These are phyloP conservation scores for Drosophila chauvacae DNA, from an alignment of 1,140 invertebrate species.

Conservation along the genomic window DNA sequence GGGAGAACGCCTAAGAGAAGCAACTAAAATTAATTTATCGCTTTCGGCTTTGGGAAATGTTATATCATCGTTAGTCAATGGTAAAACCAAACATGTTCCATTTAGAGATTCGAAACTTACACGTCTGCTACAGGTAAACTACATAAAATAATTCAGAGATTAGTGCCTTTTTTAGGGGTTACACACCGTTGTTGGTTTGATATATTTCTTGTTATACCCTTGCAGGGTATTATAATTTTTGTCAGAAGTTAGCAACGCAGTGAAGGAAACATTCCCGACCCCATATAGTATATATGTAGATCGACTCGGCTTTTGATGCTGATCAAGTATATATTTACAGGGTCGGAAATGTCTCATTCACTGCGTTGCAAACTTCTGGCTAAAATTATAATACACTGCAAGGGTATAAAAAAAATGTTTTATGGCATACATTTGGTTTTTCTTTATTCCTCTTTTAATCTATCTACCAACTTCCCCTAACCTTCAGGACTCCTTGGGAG, in stretches of 20 bases:
- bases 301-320: no score
- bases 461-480: background rate
- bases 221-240: no score
- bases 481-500: slow-evolving; percentile 93
- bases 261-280: no score
- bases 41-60: slow-evolving; percentile 97
- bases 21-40: slow-evolving; percentile 98
- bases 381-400: no score
- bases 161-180: background rate
- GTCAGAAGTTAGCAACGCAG: no score
- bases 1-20: slow-evolving; percentile 95
- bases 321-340: no score
- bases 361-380: no score
- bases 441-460: no score
- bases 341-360: no score
- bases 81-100: slow-evolving; percentile 95
- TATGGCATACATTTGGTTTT: background rate
- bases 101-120: slow-evolving; percentile 98
- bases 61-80: slow-evolving; percentile 95
- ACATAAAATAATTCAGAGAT: background rate
- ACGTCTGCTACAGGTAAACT: slow-evolving; percentile 89
- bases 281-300: no score
- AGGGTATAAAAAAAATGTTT: no score
- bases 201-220: background rate
- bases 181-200: background rate